Percentiles rank a stretch among this genome's conserved stretches.
Conservation (phyloP, 2,888 invertebrate species). For the Hirtodrosophila confusa region DNA sequence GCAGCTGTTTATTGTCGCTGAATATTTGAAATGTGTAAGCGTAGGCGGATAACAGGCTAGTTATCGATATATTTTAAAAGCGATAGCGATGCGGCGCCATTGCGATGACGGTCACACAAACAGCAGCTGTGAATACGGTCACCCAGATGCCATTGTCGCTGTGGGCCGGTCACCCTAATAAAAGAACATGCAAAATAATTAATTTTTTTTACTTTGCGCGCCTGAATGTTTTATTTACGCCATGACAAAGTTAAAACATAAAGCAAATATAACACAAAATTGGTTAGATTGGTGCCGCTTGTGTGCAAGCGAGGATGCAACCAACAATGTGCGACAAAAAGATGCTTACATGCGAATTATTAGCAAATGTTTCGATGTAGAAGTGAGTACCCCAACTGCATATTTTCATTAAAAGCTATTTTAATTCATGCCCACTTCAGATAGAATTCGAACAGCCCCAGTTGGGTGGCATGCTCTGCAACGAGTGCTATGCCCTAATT, state of each 20-base stretch:
- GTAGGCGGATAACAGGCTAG: too few species aligned
- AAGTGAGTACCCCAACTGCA: constrained; percentile 34
- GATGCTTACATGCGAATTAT: constrained; percentile 46
- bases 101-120: constrained; percentile 23
- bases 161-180: constrained; percentile 22
- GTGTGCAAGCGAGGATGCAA: constrained; percentile 51
- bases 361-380: constrained; percentile 62
- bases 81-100: too few species aligned
- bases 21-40: too few species aligned
- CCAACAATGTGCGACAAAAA: constrained; percentile 23
- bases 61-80: too few species aligned
- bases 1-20: too few species aligned
- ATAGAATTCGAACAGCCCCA: constrained; percentile 56
- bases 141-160: neutral
- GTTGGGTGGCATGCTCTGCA: constrained; percentile 55
- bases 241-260: constrained; percentile 11
- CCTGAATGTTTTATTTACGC: neutral
- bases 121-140: constrained; percentile 23
- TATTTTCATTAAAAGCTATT: too few species aligned
- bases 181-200: constrained; percentile 10
- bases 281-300: constrained; percentile 64
- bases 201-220: constrained; percentile 14
- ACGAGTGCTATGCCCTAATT: constrained; percentile 42
- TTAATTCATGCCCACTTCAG: constrained; percentile 16
- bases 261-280: constrained; percentile 6